Evolutionary conservation across 2,113 vertebrate genomes (phyloP).

Genomic region (Riparia riparia): DNA sequence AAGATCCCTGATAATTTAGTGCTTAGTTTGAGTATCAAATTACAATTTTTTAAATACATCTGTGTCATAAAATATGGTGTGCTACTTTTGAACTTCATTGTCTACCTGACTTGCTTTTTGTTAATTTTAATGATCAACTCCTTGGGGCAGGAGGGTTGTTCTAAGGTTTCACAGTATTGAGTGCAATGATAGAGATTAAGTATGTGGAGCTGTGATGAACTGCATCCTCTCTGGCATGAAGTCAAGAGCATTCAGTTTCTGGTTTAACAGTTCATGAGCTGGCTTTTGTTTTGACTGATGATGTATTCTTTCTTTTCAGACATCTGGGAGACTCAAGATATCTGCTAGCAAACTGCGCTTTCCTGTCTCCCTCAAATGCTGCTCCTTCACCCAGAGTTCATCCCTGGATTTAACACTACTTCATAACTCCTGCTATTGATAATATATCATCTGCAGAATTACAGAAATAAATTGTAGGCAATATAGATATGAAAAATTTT

Average conservation of each 20-base stretch:
- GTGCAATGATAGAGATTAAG: constrained; percentile 53
- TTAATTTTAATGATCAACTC: constrained; percentile 51
- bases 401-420: background rate
- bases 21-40: background rate
- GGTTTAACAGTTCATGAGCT: constrained; percentile 53
- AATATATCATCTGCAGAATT: background rate
- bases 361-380: background rate
- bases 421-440: background rate
- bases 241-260: constrained; percentile 55
- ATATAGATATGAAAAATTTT: background rate
- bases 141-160: constrained; percentile 36
- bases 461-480: background rate
- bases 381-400: background rate
- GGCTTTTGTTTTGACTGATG: constrained; percentile 51
- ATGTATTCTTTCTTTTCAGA: constrained; percentile 46
- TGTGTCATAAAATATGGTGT: constrained; percentile 7
- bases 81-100: constrained; percentile 35
- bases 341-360: background rate
- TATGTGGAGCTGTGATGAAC: constrained; percentile 60
- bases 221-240: constrained; percentile 56
- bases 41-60: background rate
- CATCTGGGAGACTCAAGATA: constrained; percentile 38
- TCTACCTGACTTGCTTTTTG: constrained; percentile 32
- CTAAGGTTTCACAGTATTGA: constrained; percentile 51
- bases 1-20: background rate